Percentiles rank a stretch among this genome's conserved stretches.
Evolutionary conservation across 2,888 invertebrate species (phyloP).

Genomic region (Augochlorella aurata): DNA sequence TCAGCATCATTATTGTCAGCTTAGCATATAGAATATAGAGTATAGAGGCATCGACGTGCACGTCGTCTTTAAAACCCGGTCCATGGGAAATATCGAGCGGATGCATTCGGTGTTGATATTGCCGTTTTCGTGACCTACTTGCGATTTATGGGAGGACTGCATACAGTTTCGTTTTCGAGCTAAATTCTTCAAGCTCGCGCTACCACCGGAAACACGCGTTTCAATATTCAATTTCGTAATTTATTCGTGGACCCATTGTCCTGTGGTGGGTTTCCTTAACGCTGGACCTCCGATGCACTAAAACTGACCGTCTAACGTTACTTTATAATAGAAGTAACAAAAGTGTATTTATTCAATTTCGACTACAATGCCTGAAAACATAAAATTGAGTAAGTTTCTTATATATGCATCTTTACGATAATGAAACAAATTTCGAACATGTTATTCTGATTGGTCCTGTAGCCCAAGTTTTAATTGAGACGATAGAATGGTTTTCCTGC

Average conservation of each 20-base stretch:
- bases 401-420: no score
- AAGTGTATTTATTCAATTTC: no score
- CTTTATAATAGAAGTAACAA: no score
- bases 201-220: not conserved
- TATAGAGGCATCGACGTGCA: not conserved
- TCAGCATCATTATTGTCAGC: conserved; percentile 9
- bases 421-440: no score
- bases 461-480: not conserved
- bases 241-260: conserved; percentile 1
- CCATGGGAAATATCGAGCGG: conserved; percentile 2
- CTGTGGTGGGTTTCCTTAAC: not conserved
- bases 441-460: no score
- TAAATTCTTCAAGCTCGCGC: conserved; percentile 4
- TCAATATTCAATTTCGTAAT: not conserved
- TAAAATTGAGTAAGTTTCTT: no score
- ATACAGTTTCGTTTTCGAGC: not conserved
- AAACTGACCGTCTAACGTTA: no score
- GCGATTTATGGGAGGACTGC: not conserved
- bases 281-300: no score
- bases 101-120: not conserved
- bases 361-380: no score
- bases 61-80: not conserved
- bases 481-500: not conserved
- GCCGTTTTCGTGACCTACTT: not conserved
- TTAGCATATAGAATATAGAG: not conserved